Base-by-base conservation (phyloP, 2,888 invertebrate genomes). In the Trissoscelio sp. region DNA sequence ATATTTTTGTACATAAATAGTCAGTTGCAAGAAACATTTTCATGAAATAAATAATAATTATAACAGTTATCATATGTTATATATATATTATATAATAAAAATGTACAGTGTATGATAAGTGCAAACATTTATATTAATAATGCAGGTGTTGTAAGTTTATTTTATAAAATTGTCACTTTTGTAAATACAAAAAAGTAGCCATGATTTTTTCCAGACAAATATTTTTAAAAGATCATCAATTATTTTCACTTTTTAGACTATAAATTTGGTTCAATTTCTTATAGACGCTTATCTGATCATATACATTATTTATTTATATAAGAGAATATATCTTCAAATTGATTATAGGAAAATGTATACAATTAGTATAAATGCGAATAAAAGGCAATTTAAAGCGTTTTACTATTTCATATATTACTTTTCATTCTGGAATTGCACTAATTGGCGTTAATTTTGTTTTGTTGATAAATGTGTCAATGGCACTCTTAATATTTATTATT, bases 401-500 rank as follows among this genome's bases (percentile, higher is more conserved):
- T 3, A n/a, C 22, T 3, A 53, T 48, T 39, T 16, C 7, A 51
- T 24, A 39, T 39, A 28, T 39, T 9, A 24, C 9, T 42, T 60
- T 60, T 44, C 5, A 60, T 60, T 60, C 24, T 18, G 3, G 12
- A 28, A 46, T 37, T 20, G 16, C 37, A n/a, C 34, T 37, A 48
- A 64, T 48, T 64, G 34, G 9, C 12, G 48, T 51, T 64, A 64
- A 64, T 51, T 64, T 46, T 20, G 18, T 34, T 46, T 64, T 34
- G 22, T 11, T 22, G 34, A 42, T 46, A 64, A 48, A 7, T 34
- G 20, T 64, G 62, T 48, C 31, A 34, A 64, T 64, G 46, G 6
- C 28, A 48, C 12, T 64, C 48, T 20, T 9, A 34, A 48, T 14
- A 34, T 16, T 48, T 48, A 22, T 64, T 20, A 12, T n/a, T 4